A percentile compares a stretch with the other conserved stretches of the same genome.
phyloP scores from a whole-genome alignment of 2,888 invertebrate species.

The Drosophila rubida region DNA sequence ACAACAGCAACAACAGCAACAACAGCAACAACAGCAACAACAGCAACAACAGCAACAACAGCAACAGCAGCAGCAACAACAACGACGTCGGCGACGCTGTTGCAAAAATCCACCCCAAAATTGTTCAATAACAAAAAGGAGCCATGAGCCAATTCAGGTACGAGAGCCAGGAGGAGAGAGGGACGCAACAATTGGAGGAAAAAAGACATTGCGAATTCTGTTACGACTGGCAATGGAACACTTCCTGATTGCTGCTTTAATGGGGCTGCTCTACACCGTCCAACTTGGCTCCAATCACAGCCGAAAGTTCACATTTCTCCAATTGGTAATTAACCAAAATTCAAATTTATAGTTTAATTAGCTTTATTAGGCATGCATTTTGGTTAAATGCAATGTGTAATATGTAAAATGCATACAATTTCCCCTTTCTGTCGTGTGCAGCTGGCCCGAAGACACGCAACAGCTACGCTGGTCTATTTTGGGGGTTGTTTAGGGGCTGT shows the following conservation, averaged over 20 bases:
- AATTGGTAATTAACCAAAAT: neutral
- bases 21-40: neutral
- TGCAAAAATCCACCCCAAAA: constrained; percentile 75
- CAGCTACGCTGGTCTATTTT: constrained; percentile 58
- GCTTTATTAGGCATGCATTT: neutral
- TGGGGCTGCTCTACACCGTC: constrained; percentile 37
- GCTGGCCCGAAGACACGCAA: constrained; percentile 65
- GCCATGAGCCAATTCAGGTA: constrained; percentile 78
- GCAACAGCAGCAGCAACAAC: neutral
- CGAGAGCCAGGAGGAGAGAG: constrained; percentile 55
- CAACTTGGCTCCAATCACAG: neutral
- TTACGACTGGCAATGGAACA: constrained; percentile 63
- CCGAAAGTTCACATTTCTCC: neutral
- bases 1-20: neutral
- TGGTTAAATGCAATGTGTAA: neutral
- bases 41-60: constrained; percentile 6
- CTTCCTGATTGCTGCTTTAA: constrained; percentile 75
- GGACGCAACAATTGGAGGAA: constrained; percentile 74
- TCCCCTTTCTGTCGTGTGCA: constrained; percentile 34
- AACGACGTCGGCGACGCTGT: constrained; percentile 43
- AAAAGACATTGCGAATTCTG: constrained; percentile 38
- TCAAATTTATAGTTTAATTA: neutral
- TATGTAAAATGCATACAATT: neutral
- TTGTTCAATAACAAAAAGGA: constrained; percentile 66
- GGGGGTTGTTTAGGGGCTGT: constrained; percentile 67